Conservation (phyloP, 2,888 invertebrate species). For the Drosophila lacicola region DNA sequence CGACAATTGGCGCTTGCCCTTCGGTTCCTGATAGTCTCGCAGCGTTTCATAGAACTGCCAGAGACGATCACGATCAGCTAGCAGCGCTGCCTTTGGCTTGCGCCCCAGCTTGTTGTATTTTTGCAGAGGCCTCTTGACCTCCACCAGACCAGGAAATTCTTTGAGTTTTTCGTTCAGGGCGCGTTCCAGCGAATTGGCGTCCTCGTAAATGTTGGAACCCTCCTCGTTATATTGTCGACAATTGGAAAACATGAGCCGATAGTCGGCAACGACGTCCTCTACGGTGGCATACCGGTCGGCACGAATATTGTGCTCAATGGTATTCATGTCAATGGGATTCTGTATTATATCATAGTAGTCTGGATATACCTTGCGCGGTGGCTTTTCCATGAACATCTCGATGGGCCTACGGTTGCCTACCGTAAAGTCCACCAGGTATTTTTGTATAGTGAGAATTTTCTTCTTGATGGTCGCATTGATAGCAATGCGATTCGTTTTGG, state of each 20-base stretch:
- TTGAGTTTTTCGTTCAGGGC: constrained; percentile 93
- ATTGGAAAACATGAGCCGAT: constrained; percentile 97
- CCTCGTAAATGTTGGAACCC: constrained; percentile 97
- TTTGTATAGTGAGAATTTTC: constrained; percentile 92
- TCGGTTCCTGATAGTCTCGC: constrained; percentile 94
- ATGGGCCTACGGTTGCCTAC: constrained; percentile 94
- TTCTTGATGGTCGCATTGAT: constrained; percentile 87
- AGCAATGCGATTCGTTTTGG: constrained; percentile 81
- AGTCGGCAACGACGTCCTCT: constrained; percentile 94
- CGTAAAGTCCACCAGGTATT: constrained; percentile 89
- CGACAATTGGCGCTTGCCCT: constrained; percentile 94
- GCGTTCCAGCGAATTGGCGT: constrained; percentile 94
- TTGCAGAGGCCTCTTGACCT: constrained; percentile 82
- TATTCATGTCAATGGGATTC: constrained; percentile 97
- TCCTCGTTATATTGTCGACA: constrained; percentile 99
- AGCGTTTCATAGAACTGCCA: constrained; percentile 95
- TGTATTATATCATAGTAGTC: constrained; percentile 98
- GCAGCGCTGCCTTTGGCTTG: constrained; percentile 86
- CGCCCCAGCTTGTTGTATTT: constrained; percentile 77
- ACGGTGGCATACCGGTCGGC: constrained; percentile 92
- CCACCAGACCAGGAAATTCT: constrained; percentile 88
- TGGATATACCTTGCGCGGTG: constrained; percentile 96
- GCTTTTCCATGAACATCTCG: constrained; percentile 97
- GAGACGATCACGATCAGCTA: constrained; percentile 92
- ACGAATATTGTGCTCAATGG: constrained; percentile 96